Conservation (phyloP, 2,113 vertebrate genomes). For the Aspiorhynchus laticeps region DNA sequence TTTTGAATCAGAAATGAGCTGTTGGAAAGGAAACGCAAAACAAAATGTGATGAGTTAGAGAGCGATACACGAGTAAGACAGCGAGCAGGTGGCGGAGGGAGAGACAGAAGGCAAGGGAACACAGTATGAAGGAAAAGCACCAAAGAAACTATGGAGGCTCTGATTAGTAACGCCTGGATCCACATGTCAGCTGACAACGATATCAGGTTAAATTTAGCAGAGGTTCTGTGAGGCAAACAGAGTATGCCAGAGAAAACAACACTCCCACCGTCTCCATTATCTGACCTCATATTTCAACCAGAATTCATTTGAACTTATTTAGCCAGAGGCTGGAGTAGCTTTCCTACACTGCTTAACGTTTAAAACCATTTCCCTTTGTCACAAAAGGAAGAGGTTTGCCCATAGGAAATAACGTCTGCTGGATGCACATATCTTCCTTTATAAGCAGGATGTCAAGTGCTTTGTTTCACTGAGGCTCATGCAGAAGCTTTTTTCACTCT, state of each 20-base stretch:
- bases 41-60: not conserved
- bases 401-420: not conserved
- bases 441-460: not conserved
- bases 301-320: conserved; percentile 24
- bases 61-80: not conserved
- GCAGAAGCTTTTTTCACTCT: not conserved
- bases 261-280: conserved; percentile 37
- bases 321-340: not conserved
- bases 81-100: conserved; percentile 1
- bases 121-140: conserved; percentile 4
- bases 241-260: conserved; percentile 40
- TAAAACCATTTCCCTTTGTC: conserved; percentile 1
- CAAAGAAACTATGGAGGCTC: conserved; percentile 31
- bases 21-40: not conserved
- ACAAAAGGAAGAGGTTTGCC: conserved; percentile 1
- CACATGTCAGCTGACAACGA: conserved; percentile 60
- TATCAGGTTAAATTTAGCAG: conserved; percentile 61
- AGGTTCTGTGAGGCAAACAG: conserved; percentile 51
- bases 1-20: conserved; percentile 2
- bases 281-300: conserved; percentile 40
- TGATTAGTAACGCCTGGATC: conserved; percentile 52
- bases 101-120: conserved; percentile 9
- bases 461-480: conserved; percentile 2
- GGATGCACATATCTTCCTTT: not conserved
- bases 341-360: conserved; percentile 4